A percentile compares a stretch with the other conserved stretches of the same genome.
These are phyloP conservation scores for Morpho achilles DNA, from an alignment of 2,888 invertebrate genomes.

Conservation along the genomic window DNA sequence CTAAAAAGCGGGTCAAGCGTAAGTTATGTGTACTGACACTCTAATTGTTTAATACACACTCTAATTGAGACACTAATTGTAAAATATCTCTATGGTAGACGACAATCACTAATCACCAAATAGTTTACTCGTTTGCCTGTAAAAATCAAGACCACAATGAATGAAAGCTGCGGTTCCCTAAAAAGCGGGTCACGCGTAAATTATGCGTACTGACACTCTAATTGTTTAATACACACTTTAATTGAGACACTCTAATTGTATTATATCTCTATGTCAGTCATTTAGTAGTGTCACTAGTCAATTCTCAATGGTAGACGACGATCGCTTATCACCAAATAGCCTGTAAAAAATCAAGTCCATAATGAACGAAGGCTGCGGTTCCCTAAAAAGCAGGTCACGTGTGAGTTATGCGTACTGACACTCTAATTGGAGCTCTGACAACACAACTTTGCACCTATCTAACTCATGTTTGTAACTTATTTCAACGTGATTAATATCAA, in stretches of 20 bases:
- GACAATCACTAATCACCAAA: no score
- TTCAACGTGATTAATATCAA: conserved; percentile 10
- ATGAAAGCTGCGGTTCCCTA: conserved; percentile 11
- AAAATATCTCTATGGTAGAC: no score
- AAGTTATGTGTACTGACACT: conserved; percentile 26
- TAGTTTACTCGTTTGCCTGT: no score
- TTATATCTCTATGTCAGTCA: no score
- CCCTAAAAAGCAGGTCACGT: conserved; percentile 28
- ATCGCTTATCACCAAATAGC: no score
- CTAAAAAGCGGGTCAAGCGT: conserved; percentile 28
- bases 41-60: conserved; percentile 16
- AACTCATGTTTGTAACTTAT: conserved; percentile 16
- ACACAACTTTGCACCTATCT: neutral
- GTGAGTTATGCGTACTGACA: conserved; percentile 26
- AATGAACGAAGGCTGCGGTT: conserved; percentile 10
- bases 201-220: conserved; percentile 28
- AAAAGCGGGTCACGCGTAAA: conserved; percentile 28
- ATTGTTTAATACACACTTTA: conserved; percentile 8
- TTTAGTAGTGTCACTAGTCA: no score
- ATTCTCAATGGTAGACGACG: no score
- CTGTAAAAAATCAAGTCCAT: neutral
- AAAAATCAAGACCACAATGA: neutral
- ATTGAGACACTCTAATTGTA: no score
- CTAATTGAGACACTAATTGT: conserved; percentile 24
- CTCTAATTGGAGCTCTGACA: conserved; percentile 27